A percentile compares a stretch with the other conserved stretches of the same genome.
phyloP scores from a whole-genome alignment of 2,888 invertebrate genomes.

The Listrodromus nycthemerus region DNA sequence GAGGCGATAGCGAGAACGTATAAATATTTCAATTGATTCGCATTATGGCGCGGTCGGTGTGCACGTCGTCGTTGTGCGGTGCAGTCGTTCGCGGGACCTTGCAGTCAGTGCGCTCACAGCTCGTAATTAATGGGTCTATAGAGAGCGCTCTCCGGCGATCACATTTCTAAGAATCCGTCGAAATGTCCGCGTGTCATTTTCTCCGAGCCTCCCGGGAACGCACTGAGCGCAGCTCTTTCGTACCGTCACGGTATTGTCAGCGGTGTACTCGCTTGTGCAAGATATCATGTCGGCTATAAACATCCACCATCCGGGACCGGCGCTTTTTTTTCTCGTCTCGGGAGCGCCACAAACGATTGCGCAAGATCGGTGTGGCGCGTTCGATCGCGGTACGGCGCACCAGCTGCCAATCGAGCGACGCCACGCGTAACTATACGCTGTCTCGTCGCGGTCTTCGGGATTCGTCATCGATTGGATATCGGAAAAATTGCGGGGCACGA shows the following conservation, averaged over 20 bases:
- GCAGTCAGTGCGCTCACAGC: slow-evolving; percentile 35
- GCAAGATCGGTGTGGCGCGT: slow-evolving; percentile 50
- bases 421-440: slow-evolving; percentile 37
- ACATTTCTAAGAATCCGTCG: slow-evolving; percentile 55
- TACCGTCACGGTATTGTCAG: not conserved
- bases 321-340: slow-evolving; percentile 58
- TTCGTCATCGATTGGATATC: slow-evolving; percentile 22
- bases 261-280: slow-evolving; percentile 47
- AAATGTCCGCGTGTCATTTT: slow-evolving; percentile 60
- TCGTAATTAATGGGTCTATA: slow-evolving; percentile 61
- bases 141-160: slow-evolving; percentile 43
- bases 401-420: slow-evolving; percentile 59
- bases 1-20: slow-evolving; percentile 53
- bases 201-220: slow-evolving; percentile 29
- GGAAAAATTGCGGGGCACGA: not conserved
- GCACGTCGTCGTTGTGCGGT: slow-evolving; percentile 1
- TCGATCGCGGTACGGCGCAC: slow-evolving; percentile 9
- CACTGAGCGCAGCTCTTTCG: slow-evolving; percentile 22
- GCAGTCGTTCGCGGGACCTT: slow-evolving; percentile 32
- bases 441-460: slow-evolving; percentile 24
- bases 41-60: slow-evolving; percentile 44
- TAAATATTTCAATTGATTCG: slow-evolving; percentile 62
- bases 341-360: slow-evolving; percentile 66
- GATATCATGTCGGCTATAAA: slow-evolving; percentile 22
- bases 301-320: slow-evolving; percentile 58